phyloP scores from a whole-genome alignment of 2,888 invertebrate species.

The Tetanocera ferruginea region DNA sequence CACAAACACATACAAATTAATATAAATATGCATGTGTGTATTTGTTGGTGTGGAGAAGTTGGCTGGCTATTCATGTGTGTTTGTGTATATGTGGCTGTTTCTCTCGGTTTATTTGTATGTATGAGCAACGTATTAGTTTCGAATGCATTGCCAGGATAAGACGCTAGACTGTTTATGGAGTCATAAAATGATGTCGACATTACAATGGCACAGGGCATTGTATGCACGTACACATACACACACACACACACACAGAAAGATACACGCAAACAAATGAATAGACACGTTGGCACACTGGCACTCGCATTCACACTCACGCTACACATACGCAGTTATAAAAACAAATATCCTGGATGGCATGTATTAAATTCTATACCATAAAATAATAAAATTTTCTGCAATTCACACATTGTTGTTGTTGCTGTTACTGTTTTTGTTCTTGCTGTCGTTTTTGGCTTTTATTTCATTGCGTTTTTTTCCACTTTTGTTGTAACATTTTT shows the following conservation, averaged over 20 bases:
- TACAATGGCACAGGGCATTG: conserved; percentile 37
- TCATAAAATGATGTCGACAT: conserved; percentile 45
- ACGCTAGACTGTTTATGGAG: conserved; percentile 40
- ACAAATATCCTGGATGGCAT: neutral
- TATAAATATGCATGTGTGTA: neutral
- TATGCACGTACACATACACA: conserved; percentile 2
- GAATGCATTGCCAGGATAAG: conserved; percentile 25
- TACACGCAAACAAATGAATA: neutral
- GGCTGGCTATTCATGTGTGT: neutral
- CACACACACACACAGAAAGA: neutral
- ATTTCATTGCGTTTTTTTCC: neutral
- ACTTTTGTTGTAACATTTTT: neutral
- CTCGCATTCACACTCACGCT: neutral
- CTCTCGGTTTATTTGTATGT: neutral
- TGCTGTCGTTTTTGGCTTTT: neutral
- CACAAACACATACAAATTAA: neutral
- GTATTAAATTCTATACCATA: conserved; percentile 14
- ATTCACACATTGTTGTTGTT: conserved; percentile 31
- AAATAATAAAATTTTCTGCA: conserved; percentile 29
- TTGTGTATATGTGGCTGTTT: neutral
- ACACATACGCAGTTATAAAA: neutral
- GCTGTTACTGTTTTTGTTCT: neutral
- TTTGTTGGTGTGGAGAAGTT: neutral
- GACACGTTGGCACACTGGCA: neutral
- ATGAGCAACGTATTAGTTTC: conserved; percentile 17